A percentile compares a stretch with the other conserved stretches of the same genome.
Conservation (phyloP, 2,888 invertebrate genomes). For the Agapetus fuscipes region DNA sequence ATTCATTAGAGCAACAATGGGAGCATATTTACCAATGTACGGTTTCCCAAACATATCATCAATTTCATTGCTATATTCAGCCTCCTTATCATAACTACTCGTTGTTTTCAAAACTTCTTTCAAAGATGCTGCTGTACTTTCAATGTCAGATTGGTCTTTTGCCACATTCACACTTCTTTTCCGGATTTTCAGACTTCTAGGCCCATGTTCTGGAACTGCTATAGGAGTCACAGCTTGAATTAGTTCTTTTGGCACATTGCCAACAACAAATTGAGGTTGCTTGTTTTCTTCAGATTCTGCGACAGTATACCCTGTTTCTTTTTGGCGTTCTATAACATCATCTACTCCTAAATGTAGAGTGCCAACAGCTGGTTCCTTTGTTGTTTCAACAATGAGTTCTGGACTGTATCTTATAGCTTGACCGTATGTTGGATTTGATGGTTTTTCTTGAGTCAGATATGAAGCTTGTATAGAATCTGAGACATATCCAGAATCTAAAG, state of each 20-base stretch:
- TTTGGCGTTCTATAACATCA: slow-evolving; percentile 32
- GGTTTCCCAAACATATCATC: slow-evolving; percentile 31
- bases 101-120: slow-evolving; percentile 36
- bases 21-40: background rate
- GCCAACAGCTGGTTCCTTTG: slow-evolving; percentile 33
- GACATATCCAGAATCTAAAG: slow-evolving; percentile 8
- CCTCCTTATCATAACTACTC: slow-evolving; percentile 35
- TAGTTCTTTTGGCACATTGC: slow-evolving; percentile 52
- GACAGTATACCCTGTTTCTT: slow-evolving; percentile 30
- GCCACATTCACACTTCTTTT: slow-evolving; percentile 28
- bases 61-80: slow-evolving; percentile 41
- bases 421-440: slow-evolving; percentile 33
- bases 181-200: slow-evolving; percentile 38
- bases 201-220: slow-evolving; percentile 57
- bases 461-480: slow-evolving; percentile 12
- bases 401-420: slow-evolving; percentile 32
- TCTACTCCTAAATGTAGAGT: slow-evolving; percentile 38
- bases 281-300: slow-evolving; percentile 27
- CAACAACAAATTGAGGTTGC: slow-evolving; percentile 54
- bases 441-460: slow-evolving; percentile 9
- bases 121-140: slow-evolving; percentile 33
- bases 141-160: slow-evolving; percentile 20
- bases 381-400: slow-evolving; percentile 28
- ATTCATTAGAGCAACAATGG: background rate
- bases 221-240: slow-evolving; percentile 45